Evolutionary conservation across 2,113 vertebrate species (phyloP).

Genomic region (Candoia aspera): DNA sequence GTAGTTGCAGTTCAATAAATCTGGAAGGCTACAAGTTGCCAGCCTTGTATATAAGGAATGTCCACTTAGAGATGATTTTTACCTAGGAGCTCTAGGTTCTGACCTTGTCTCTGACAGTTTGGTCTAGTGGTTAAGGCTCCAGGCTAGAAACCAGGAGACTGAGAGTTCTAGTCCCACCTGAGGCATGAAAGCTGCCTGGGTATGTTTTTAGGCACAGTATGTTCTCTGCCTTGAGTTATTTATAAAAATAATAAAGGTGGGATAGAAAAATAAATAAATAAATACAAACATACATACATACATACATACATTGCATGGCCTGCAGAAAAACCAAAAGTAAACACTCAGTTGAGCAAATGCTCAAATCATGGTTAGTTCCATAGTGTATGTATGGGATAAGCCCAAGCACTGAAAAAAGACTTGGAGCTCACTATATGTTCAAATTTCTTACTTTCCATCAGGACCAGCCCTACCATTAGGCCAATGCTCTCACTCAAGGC

Average conservation of each 20-base stretch:
- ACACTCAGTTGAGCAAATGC: neutral
- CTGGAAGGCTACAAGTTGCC: neutral
- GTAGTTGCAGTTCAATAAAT: neutral
- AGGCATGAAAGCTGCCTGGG: too few relatives aligned
- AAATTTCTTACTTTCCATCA: neutral
- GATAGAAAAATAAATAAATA: too few relatives aligned
- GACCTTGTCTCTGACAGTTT: neutral
- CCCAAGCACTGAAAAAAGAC: too few relatives aligned
- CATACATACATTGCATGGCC: neutral
- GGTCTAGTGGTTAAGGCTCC: too few relatives aligned
- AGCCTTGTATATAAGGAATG: neutral
- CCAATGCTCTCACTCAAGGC: neutral
- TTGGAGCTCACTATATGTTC: neutral
- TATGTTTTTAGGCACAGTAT: too few relatives aligned
- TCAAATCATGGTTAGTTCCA: neutral
- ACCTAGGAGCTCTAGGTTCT: neutral
- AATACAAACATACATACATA: too few relatives aligned
- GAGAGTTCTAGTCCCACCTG: too few relatives aligned
- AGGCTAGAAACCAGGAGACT: too few relatives aligned
- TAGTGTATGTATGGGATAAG: neutral
- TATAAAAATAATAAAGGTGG: too few relatives aligned
- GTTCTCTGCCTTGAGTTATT: too few relatives aligned
- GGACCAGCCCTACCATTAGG: neutral
- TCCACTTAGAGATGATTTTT: neutral
- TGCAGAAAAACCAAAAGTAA: neutral